A percentile compares a stretch with the other conserved stretches of the same genome.
Evolutionary conservation across 92 coral and sea anemone species (phyloP).

Genomic region (Parazoanthus darwini): DNA sequence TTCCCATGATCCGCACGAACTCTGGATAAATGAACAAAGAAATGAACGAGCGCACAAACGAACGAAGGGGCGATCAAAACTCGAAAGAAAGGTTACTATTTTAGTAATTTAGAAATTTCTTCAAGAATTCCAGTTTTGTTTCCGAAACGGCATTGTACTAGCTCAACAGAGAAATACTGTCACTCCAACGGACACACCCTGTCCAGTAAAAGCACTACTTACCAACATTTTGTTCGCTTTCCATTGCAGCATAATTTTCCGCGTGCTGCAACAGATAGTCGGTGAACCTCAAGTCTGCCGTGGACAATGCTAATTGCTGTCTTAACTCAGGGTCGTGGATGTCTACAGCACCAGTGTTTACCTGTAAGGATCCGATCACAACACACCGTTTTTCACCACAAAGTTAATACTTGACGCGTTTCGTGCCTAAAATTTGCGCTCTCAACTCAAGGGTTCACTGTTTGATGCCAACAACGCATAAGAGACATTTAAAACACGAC

Average conservation of each 20-base stretch:
- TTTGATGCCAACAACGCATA: too few species aligned
- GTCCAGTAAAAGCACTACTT: neutral
- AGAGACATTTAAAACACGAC: too few species aligned
- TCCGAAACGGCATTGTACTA: neutral
- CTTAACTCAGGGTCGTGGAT: conserved; percentile 62
- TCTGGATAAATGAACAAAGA: neutral
- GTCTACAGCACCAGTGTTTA: conserved; percentile 64
- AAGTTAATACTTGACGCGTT: neutral
- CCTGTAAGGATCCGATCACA: conserved; percentile 39
- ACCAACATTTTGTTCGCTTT: conserved; percentile 78
- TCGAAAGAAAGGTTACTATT: too few species aligned
- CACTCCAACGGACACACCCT: neutral
- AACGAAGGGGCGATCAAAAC: neutral
- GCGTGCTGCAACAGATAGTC: conserved; percentile 78
- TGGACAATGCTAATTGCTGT: conserved; percentile 65
- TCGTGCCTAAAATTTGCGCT: neutral
- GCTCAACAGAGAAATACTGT: too few species aligned
- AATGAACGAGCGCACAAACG: neutral
- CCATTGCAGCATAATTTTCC: conserved; percentile 53
- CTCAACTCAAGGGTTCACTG: neutral
- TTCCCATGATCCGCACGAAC: too few species aligned
- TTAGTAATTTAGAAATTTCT: too few species aligned
- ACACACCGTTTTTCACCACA: neutral
- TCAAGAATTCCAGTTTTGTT: neutral
- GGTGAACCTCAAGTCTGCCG: conserved; percentile 82